Conservation (phyloP, 2,113 vertebrate genomes). For the Brachionichthys hirsutus region DNA sequence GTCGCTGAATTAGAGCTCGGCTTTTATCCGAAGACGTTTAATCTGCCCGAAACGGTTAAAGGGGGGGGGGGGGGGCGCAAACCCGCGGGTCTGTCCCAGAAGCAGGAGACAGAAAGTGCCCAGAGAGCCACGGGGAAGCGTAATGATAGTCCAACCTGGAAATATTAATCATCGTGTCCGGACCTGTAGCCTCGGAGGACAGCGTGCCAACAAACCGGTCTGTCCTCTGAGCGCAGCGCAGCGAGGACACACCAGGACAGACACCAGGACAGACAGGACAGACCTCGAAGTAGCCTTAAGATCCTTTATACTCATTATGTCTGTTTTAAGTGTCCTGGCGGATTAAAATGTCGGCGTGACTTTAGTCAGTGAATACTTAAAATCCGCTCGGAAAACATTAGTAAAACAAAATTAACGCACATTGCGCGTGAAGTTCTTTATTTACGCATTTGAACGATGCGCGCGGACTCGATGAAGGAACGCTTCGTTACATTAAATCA, state of each 20-base stretch:
- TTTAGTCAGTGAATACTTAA: neutral
- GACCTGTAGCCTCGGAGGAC: conserved; percentile 63
- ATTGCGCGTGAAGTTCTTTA: too few relatives aligned
- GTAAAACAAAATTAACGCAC: too few relatives aligned
- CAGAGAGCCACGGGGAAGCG: conserved; percentile 32
- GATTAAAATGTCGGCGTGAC: fast-evolving
- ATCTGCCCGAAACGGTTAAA: too few relatives aligned
- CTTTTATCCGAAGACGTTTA: neutral
- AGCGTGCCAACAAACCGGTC: conserved; percentile 69
- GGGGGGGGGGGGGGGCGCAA: too few relatives aligned
- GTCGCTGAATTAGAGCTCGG: neutral
- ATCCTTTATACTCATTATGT: too few relatives aligned
- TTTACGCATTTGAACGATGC: conserved; percentile 7
- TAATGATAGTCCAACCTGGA: conserved; percentile 40
- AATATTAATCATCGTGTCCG: conserved; percentile 68
- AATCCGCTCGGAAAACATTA: too few relatives aligned
- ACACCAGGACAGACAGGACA: conserved; percentile 6
- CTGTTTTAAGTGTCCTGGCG: too few relatives aligned
- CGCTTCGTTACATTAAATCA: neutral
- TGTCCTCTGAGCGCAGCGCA: conserved; percentile 43
- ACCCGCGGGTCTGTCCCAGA: neutral
- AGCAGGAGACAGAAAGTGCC: neutral
- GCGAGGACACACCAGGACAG: conserved; percentile 38
- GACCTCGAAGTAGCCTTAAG: too few relatives aligned
- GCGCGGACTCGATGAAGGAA: too few relatives aligned